A percentile compares a stretch with the other conserved stretches of the same genome.
These are phyloP conservation scores for Fistularia tabacaria DNA, from an alignment of 2,797 vertebrate species.

Conservation along the genomic window DNA sequence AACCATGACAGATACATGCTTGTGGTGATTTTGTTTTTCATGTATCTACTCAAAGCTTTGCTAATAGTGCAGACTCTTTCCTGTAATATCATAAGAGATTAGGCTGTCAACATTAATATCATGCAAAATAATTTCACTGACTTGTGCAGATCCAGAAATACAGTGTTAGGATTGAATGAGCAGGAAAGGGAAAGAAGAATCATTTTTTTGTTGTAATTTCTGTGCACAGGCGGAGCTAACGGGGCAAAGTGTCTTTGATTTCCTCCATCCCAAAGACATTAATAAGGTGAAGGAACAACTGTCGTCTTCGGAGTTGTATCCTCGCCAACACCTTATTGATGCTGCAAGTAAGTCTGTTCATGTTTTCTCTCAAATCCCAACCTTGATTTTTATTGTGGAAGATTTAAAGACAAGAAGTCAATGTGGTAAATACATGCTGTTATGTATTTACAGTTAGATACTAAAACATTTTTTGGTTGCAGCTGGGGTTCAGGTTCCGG, in stretches of 20 bases:
- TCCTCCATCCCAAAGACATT: conserved; percentile 96
- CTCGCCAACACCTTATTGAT: conserved; percentile 86
- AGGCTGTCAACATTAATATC: too few relatives aligned
- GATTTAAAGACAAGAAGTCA: background rate
- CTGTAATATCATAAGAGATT: too few relatives aligned
- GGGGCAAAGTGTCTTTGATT: conserved; percentile 93
- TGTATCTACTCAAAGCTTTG: too few relatives aligned
- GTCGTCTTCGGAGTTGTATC: conserved; percentile 84
- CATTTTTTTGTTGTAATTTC: background rate
- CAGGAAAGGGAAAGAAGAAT: background rate
- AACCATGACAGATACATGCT: background rate
- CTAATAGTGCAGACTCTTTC: too few relatives aligned
- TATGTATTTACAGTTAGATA: too few relatives aligned
- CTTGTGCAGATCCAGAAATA: too few relatives aligned
- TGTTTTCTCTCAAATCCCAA: background rate
- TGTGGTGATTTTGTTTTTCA: background rate
- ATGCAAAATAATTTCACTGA: too few relatives aligned
- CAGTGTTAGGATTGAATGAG: too few relatives aligned
- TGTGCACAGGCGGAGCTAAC: conserved; percentile 85
- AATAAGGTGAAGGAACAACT: conserved; percentile 97
- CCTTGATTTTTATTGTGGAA: background rate
- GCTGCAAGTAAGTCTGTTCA: conserved; percentile 82
- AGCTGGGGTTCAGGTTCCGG: conserved; percentile 88
- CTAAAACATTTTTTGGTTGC: conserved; percentile 11
- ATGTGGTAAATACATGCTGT: background rate